Evolutionary conservation across 92 coral and sea anemone genomes (phyloP).

Genomic region (Phenganax marumi): DNA sequence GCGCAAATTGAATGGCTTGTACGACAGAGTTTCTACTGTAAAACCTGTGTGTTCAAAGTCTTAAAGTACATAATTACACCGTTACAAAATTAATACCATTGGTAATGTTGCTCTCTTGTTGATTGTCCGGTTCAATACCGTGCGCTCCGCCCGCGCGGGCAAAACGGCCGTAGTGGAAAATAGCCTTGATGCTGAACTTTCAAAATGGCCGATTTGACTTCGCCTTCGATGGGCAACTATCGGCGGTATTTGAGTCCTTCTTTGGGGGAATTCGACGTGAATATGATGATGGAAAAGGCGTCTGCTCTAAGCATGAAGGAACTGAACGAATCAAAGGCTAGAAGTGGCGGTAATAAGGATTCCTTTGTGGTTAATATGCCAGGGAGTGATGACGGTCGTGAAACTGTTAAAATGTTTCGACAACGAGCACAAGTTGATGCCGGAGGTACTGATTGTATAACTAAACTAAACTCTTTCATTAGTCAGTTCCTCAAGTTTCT

Average conservation of each 20-base stretch:
- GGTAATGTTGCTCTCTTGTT: no score
- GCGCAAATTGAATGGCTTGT: no score
- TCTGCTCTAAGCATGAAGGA: slow-evolving; percentile 20
- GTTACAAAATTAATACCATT: neutral
- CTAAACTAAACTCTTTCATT: no score
- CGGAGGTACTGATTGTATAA: neutral
- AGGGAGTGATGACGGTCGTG: neutral
- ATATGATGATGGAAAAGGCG: slow-evolving; percentile 42
- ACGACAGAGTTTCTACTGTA: no score
- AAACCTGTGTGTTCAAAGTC: neutral
- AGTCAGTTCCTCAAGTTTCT: no score
- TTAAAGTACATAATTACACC: neutral
- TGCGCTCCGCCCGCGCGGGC: no score
- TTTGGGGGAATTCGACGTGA: slow-evolving; percentile 34
- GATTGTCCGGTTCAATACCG: no score
- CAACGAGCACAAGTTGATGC: slow-evolving; percentile 44
- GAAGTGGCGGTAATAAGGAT: slow-evolving; percentile 10
- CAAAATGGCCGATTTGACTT: slow-evolving; percentile 30
- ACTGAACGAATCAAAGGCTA: slow-evolving; percentile 20
- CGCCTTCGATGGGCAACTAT: slow-evolving; percentile 19
- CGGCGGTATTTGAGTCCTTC: slow-evolving; percentile 29
- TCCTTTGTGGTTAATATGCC: slow-evolving; percentile 31
- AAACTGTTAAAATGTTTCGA: slow-evolving; percentile 31
- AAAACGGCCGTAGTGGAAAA: slow-evolving; percentile 9
- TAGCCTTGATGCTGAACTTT: neutral